Base-by-base conservation (phyloP, 2,888 invertebrate species). In the Plebejus melissa region DNA sequence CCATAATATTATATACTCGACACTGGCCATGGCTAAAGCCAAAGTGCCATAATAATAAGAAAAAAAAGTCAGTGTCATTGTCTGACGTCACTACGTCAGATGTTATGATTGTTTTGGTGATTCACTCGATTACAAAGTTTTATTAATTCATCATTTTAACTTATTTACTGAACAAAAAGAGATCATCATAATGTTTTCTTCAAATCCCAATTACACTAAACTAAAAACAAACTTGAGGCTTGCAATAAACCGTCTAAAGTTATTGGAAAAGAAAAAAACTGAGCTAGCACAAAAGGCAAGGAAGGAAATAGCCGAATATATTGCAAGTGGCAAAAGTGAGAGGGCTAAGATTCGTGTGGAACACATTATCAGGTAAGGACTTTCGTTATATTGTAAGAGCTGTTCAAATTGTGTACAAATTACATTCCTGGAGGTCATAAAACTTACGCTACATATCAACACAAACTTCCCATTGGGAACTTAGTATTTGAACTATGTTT, bases 241-340 rank as follows among this genome's bases (percentile, higher is more conserved):
- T 80, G 96, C 98, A 9, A 96, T 99, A 82, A 99, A 99, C 89
- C 96, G 99, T 71, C 94, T 99, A 60, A 99, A 99, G 90, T 91
- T 99, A 76, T 87, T 99, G 80, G 99, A 99, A 86, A 99, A 99
- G 91, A 99, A 99, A 94, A 99, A 99, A 94, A 97, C 99, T 0
- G 99, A 99, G 91, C 91, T 99, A 82, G 97, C 99, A 2, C 97
- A 98, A 86, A 99, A 99, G 90, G 97, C 99, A 0, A 95, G 99
- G 79, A 97, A 97, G 85, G 99, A 99, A 95, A 99, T 99, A 77
- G 99, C 99, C 1, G 99, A 99, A 90, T 99, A 98, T 85, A 96
- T 99, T 78, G 95, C 95, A 74, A 95, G 96, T 81, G 98, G 97
- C 76, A 98, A 98, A 94, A 94, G 94, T 80, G 98, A 98, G 90